A percentile compares a stretch with the other conserved stretches of the same genome.
Evolutionary conservation across 2,797 vertebrate species (phyloP).

Genomic region (Darevskia nairensis): DNA sequence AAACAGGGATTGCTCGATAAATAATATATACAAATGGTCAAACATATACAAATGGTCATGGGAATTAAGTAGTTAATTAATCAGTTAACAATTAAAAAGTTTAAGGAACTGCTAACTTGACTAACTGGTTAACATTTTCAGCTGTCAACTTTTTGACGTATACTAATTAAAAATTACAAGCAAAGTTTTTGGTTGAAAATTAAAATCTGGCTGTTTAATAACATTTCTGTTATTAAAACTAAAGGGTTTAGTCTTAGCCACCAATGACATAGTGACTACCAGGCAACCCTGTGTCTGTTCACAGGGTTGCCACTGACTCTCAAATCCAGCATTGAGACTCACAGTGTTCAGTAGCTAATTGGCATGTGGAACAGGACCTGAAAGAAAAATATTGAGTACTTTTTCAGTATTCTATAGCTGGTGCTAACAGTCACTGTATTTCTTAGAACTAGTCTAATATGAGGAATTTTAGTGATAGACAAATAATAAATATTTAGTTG

Average conservation of each 20-base stretch:
- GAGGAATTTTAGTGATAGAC: background rate
- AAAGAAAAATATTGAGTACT: background rate
- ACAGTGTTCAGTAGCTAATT: background rate
- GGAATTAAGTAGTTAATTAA: too few species aligned
- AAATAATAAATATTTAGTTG: too few species aligned
- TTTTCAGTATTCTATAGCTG: background rate
- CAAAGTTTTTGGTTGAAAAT: too few species aligned
- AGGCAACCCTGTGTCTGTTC: background rate
- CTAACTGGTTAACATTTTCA: too few species aligned
- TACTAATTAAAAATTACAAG: too few species aligned
- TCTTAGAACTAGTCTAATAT: background rate
- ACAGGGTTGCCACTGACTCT: background rate
- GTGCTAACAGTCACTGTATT: background rate
- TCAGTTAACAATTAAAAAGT: too few species aligned
- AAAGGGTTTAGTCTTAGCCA: background rate
- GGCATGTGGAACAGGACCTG: background rate
- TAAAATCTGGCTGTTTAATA: too few species aligned
- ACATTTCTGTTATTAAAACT: background rate
- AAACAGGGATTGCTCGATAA: background rate
- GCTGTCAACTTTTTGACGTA: too few species aligned
- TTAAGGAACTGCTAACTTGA: too few species aligned
- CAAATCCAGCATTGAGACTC: background rate
- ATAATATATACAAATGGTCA: background rate
- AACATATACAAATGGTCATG: too few species aligned
- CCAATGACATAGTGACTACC: background rate